Conservation (phyloP, 23 tunicate genomes). For the Halocynthia roretzi region DNA sequence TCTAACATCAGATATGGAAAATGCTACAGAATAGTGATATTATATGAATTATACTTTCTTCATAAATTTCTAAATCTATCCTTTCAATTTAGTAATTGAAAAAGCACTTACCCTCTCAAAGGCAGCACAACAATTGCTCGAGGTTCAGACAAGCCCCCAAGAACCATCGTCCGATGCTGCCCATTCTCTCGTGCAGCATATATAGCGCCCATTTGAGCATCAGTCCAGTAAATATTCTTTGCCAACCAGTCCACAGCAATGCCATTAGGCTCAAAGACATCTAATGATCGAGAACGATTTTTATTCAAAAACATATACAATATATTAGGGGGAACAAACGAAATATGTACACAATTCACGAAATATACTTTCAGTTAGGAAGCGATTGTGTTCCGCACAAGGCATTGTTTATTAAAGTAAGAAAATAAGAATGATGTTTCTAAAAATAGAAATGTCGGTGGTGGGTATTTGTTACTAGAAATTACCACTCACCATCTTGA, state of each 20-base stretch:
- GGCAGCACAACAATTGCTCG: constrained; percentile 68
- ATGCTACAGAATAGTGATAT: too few species aligned
- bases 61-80: too few species aligned
- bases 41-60: too few species aligned
- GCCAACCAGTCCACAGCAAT: constrained; percentile 94
- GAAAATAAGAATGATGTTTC: neutral
- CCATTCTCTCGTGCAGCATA: constrained; percentile 75
- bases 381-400: neutral
- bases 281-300: constrained; percentile 5
- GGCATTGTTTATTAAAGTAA: neutral
- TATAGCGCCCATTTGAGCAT: constrained; percentile 93
- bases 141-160: constrained; percentile 84
- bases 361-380: too few species aligned
- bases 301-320: too few species aligned
- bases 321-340: too few species aligned
- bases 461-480: too few species aligned
- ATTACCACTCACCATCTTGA: constrained; percentile 47
- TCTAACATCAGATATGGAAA: too few species aligned
- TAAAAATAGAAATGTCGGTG: neutral
- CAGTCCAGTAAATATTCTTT: constrained; percentile 91
- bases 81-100: too few species aligned
- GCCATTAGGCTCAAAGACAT: constrained; percentile 89
- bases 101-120: constrained; percentile 41
- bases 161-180: constrained; percentile 35
- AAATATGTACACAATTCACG: too few species aligned